Base-by-base conservation (phyloP, 2,888 invertebrate genomes). In the Acleris cristana region DNA sequence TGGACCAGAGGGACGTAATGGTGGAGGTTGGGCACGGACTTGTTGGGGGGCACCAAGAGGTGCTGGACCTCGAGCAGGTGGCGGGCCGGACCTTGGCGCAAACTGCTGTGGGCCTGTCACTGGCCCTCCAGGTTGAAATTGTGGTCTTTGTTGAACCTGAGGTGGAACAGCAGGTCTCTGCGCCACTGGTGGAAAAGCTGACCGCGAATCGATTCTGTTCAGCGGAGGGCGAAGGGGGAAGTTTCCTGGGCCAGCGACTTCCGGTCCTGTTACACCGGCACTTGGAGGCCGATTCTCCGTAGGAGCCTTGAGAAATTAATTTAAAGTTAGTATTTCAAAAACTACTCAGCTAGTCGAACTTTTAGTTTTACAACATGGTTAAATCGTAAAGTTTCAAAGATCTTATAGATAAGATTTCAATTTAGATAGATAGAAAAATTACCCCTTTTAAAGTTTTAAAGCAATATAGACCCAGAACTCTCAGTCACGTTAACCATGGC, bases 91-190 rank as follows among this genome's bases (percentile, higher is more conserved):
- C 59, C 92, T 84, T n/a, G 87, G 84, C 40, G 75, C 83, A 69
- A 89, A 82, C 71, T 88, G 89, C 49, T 85, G 81, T 49, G 87
- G 82, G 56, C 77, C 80, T 44, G 82, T 85, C 18, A 91, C 90
- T 34, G 87, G 86, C 54, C 91, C 92, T 71, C 92, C 92, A 40
- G 92, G 86, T 79, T 90, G 91, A 69, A 92, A 91, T 72, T 88
- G 91, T 34, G 92, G 92, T 70, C 91, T 80, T 49, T 78, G 78
- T 73, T 86, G 90, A 49, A 71, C 69, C 65, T 82, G 87, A 12
- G 81, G 83, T 56, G 83, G 80, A 34, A 76, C 82, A 57, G 74
- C 82, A 49, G 88, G 86, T 69, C 91, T 84, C n/a, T 77, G 79
- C 5, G 79, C 73, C 72, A 85, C 88, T 49, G 82, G 83, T 62